Evolutionary conservation across 2,888 invertebrate species (phyloP), one percentile per base, ranked within the genome.

Genomic region (Perithous albicinctus): DNA sequence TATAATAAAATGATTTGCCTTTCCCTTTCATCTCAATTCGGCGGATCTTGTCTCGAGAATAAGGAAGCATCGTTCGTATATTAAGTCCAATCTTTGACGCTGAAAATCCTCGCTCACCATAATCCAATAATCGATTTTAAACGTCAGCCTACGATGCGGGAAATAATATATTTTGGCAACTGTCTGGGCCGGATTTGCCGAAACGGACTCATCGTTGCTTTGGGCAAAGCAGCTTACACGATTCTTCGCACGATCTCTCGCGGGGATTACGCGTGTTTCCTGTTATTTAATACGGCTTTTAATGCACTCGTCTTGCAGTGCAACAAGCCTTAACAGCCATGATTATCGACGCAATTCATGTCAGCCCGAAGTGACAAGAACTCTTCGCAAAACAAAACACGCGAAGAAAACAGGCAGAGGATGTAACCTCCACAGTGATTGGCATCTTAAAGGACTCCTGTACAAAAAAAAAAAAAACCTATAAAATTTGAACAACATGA

Each of bases 121-220:
- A 72, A 59, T 43, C 56, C 43, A 64, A 48, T 56, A 56, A 78
- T 72, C 63, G 54, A 64, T 66, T 64, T 43, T 6, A 75, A 74
- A 54, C 38, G 51, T 51, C 63, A 63, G 35, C 23, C 6, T 3
- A 8, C 32, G 10, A 29, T 18, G 20, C 15, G 46, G 8, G n/a
- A n/a, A 54, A 29, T 41, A 54, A 15, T 46, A 35, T 75, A 48
- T 59, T 67, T 67, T 35, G 43, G 38, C 66, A n/a, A 66, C 10
- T 20, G 32, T n/a, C n/a, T 20, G 38, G 32, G 12, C 26, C 41
- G 32, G 46, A 20, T n/a, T 48, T 43, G 26, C 23, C 18, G 18
- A 35, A 66, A 35, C 64, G 41, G 67, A 51, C 69, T 48, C 38
- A 15, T 26, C 32, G 59, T 10, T 41, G n/a, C 38, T 41, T 10